Evolutionary conservation across 2,113 vertebrate species (phyloP).

Genomic region (Galbula dea): DNA sequence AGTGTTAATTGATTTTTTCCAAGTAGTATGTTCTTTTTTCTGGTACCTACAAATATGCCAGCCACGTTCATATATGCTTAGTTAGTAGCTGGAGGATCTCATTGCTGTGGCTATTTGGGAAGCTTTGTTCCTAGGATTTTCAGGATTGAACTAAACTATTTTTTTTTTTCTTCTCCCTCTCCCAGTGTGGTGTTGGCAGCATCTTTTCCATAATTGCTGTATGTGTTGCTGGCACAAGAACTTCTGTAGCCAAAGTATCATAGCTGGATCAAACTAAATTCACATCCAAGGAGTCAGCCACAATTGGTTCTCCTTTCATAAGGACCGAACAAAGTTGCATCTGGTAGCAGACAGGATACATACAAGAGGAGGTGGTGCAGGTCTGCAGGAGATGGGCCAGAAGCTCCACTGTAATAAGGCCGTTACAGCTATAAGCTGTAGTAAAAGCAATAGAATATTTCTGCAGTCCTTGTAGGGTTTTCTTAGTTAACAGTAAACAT

Average conservation of each 20-base stretch:
- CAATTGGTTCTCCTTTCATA: background rate
- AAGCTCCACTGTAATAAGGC: background rate
- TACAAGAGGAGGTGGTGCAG: background rate
- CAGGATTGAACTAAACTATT: background rate
- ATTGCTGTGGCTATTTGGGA: background rate
- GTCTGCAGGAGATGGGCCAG: background rate
- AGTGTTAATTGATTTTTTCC: conserved; percentile 23
- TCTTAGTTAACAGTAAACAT: background rate
- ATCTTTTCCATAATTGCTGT: background rate
- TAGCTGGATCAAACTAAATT: background rate
- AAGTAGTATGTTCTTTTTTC: background rate
- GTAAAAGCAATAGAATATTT: background rate
- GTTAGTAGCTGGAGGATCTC: background rate
- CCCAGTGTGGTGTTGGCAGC: background rate
- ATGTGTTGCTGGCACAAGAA: background rate
- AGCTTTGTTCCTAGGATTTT: background rate
- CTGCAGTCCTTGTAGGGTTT: background rate
- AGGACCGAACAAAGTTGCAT: background rate
- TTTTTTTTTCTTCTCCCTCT: accelerated
- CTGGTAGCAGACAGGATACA: background rate
- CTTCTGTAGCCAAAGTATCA: background rate
- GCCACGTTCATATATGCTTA: background rate
- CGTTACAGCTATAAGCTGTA: background rate
- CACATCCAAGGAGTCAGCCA: background rate
- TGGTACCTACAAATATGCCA: background rate